These are phyloP conservation scores for Aphyosemion australe DNA, from an alignment of 2,113 vertebrate genomes.

Conservation along the genomic window DNA sequence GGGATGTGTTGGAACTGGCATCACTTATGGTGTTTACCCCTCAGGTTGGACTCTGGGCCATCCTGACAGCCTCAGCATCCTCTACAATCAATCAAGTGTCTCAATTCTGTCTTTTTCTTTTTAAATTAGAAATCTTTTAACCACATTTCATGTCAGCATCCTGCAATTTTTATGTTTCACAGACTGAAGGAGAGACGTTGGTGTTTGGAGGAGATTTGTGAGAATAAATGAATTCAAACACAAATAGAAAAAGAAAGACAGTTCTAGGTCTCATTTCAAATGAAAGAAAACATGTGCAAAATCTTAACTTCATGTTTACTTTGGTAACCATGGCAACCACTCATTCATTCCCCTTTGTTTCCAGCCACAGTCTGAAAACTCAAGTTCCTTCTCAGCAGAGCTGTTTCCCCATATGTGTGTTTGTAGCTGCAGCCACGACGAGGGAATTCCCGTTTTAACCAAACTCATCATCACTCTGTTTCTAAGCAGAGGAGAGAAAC, in stretches of 20 bases:
- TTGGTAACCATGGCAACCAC: slow-evolving; percentile 5
- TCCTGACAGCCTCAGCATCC: too few species aligned
- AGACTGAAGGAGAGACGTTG: too few species aligned
- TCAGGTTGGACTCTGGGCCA: neutral
- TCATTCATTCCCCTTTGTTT: slow-evolving; percentile 3
- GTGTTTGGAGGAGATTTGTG: neutral
- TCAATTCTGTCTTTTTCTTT: neutral
- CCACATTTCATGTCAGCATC: too few species aligned
- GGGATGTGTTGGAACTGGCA: slow-evolving; percentile 5
- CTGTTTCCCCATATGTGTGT: neutral
- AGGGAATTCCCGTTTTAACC: slow-evolving; percentile 5
- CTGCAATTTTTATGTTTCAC: too few species aligned
- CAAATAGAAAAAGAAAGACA: too few species aligned
- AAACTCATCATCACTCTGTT: neutral
- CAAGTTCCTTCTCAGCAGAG: neutral
- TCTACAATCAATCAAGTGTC: neutral
- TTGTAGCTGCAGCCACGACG: slow-evolving; percentile 2
- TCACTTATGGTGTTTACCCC: neutral
- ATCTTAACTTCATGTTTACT: slow-evolving; percentile 1
- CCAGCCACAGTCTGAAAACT: slow-evolving; percentile 5
- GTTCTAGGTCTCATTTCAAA: neutral
- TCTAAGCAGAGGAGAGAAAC: neutral
- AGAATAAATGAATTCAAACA: too few species aligned
- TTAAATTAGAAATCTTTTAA: too few species aligned
- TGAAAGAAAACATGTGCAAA: neutral